Conservation (phyloP, 2,888 invertebrate species). For the Ephialtes manifestator region DNA sequence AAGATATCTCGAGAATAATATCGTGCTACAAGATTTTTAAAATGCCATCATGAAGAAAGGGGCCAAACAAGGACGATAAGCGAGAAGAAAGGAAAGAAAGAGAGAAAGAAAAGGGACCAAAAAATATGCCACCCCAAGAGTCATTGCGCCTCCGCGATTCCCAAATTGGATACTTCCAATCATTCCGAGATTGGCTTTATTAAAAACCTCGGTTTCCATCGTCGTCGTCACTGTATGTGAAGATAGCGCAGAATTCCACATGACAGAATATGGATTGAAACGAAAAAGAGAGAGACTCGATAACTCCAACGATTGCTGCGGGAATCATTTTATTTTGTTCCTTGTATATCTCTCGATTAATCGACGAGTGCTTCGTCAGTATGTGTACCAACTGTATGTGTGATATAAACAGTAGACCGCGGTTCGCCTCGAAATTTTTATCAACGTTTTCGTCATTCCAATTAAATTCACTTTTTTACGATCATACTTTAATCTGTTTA, state of each 20-base stretch:
- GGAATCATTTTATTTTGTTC: slow-evolving; percentile 43
- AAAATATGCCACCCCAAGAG: slow-evolving; percentile 31
- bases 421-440: background rate
- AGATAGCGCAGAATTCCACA: slow-evolving; percentile 23
- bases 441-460: slow-evolving; percentile 3
- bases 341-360: slow-evolving; percentile 30
- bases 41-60: background rate
- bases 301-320: slow-evolving; percentile 40
- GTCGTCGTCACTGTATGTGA: slow-evolving; percentile 21
- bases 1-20: slow-evolving; percentile 58
- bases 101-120: background rate
- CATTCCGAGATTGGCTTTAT: slow-evolving; percentile 37
- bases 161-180: slow-evolving; percentile 52
- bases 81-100: background rate
- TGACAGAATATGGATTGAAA: slow-evolving; percentile 3
- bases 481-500: background rate
- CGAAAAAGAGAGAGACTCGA: slow-evolving; percentile 23
- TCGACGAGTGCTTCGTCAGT: slow-evolving; percentile 3
- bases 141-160: slow-evolving; percentile 52
- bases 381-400: background rate
- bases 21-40: slow-evolving; percentile 24
- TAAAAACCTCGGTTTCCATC: slow-evolving; percentile 49
- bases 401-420: background rate
- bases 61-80: background rate
- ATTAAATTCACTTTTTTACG: background rate